Evolutionary conservation across 2,113 vertebrate species (phyloP), one percentile per base, ranked within the genome.

Genomic region (Apteryx mantelli): DNA sequence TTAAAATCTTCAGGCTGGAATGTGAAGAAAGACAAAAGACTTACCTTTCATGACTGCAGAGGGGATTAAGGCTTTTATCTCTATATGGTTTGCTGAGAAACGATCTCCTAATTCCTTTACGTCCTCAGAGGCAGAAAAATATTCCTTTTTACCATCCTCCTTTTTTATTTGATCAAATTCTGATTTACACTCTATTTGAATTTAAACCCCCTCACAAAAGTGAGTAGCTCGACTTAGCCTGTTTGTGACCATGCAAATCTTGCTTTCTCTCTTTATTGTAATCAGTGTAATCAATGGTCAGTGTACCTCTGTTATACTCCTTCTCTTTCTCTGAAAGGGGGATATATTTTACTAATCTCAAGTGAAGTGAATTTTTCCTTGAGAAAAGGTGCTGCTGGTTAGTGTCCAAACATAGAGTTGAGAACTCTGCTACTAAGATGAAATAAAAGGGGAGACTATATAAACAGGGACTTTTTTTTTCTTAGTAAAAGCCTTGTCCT

Each of bases 21-120:
- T 12, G 40, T 63, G 34, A 85, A 84, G 17, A 77, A 84, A 80
- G 32, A 52, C 22, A 81, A 78, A 63, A 78, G 15, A 76, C 14
- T 65, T 91, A 61, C 30, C 17, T 82, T 86, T 77, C 84, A 74
- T 50, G 15, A 89, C 44, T 77, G 24, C 24, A 63, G 53, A 80
- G 84, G 64, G 24, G 30, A 89, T 87, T 92, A 77, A 82, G 13
- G 6, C 5, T 89, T 89, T 79, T 89, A 52, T 46, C 36, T 79
- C n/a, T 69, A 20, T 15, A 30, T 9, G 6, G 20, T 17, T 60
- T 92, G 19, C n/a, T 88, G 44, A 73, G 77, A 93, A 78, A 91
- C 38, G 38, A 65, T 65, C 74, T 79, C 28, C 56, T 85, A 76
- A 93, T 76, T 68, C n/a, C 52, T 42, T 0, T 34, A 22, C 20